Evolutionary conservation across 1,140 invertebrate genomes (phyloP).

Genomic region (Cylas formicarius): DNA sequence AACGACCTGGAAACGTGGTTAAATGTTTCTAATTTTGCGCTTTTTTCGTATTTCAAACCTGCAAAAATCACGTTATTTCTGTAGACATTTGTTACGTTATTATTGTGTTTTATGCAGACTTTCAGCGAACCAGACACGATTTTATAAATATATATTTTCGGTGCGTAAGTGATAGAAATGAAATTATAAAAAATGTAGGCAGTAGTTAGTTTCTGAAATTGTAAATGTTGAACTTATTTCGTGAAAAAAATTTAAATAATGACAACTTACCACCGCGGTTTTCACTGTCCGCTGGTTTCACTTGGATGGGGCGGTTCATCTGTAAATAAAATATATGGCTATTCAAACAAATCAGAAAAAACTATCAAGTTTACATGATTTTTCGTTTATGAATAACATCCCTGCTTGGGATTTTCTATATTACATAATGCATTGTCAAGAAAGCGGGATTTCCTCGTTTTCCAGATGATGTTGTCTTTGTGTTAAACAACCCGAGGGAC

Average conservation of each 20-base stretch:
- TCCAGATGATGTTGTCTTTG: too few species aligned
- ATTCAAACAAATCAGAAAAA: slow-evolving; percentile 8
- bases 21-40: slow-evolving; percentile 22
- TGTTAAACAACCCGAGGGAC: too few species aligned
- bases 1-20: slow-evolving; percentile 23
- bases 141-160: not conserved
- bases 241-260: slow-evolving; percentile 11
- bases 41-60: slow-evolving; percentile 24
- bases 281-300: slow-evolving; percentile 98
- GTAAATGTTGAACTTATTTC: slow-evolving; percentile 5
- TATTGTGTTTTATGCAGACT: slow-evolving; percentile 18
- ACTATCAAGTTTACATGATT: too few species aligned
- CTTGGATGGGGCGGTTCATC: slow-evolving; percentile 99
- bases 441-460: too few species aligned
- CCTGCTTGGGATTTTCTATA: too few species aligned
- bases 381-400: too few species aligned
- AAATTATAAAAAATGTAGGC: not conserved
- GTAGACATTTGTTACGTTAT: not conserved
- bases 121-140: slow-evolving; percentile 10
- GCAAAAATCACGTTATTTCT: slow-evolving; percentile 14
- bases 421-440: too few species aligned
- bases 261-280: slow-evolving; percentile 86
- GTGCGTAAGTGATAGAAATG: not conserved
- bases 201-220: not conserved
- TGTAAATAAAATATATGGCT: slow-evolving; percentile 55